Percentiles rank a stretch among this genome's conserved stretches.
These are phyloP conservation scores for Diachasmimorpha longicaudata DNA, from an alignment of 1,140 invertebrate species.

Conservation along the genomic window DNA sequence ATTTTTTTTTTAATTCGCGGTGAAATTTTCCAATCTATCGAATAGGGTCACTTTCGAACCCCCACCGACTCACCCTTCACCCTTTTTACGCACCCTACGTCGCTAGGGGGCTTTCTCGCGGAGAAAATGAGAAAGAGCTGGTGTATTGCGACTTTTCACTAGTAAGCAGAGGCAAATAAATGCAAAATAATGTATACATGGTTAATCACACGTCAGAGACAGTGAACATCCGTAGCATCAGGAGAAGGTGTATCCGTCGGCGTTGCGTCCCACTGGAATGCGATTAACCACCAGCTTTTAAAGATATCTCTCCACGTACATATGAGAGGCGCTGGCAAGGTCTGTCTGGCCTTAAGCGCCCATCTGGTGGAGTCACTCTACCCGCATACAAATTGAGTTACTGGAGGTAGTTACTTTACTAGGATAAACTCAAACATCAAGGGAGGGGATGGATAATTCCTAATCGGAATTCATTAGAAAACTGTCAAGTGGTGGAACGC, in stretches of 20 bases:
- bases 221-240: neutral
- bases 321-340: slow-evolving; percentile 41
- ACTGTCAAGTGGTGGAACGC: no score
- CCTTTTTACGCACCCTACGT: no score
- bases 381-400: slow-evolving; percentile 62
- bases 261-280: slow-evolving; percentile 36
- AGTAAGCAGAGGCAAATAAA: neutral
- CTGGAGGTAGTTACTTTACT: slow-evolving; percentile 45
- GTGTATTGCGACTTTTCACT: neutral
- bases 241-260: neutral
- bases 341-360: slow-evolving; percentile 55
- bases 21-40: neutral
- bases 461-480: no score
- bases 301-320: slow-evolving; percentile 42
- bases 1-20: neutral
- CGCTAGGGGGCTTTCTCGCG: no score
- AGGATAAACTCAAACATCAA: neutral
- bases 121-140: no score
- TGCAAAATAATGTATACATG: neutral
- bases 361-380: slow-evolving; percentile 56
- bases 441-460: neutral
- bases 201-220: neutral
- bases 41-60: neutral
- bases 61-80: no score
- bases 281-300: slow-evolving; percentile 46